Conservation (phyloP, 2,797 vertebrate species). For the Numenius phaeopus region DNA sequence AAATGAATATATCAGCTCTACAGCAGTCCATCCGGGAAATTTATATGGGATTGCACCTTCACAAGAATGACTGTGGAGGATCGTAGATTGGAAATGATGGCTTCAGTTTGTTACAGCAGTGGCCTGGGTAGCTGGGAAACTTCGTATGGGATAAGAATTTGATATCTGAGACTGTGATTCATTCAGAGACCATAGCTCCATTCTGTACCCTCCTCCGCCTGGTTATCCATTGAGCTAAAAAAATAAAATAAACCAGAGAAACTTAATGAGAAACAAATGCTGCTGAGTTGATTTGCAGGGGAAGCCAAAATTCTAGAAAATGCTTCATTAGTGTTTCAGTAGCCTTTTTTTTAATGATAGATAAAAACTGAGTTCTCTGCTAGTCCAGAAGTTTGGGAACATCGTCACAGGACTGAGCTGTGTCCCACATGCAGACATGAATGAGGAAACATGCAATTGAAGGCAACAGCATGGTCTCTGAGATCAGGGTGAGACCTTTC, state of each 20-base stretch:
- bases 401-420: background rate
- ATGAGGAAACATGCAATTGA: background rate
- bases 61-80: background rate
- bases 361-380: background rate
- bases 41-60: background rate
- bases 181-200: background rate
- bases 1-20: background rate
- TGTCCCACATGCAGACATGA: background rate
- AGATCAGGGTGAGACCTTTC: background rate
- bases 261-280: slow-evolving; percentile 44
- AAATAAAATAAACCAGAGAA: background rate
- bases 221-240: slow-evolving; percentile 1
- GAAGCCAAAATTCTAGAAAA: slow-evolving; percentile 13
- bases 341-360: background rate
- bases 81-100: background rate
- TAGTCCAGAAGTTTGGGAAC: background rate
- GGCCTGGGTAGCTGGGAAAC: background rate
- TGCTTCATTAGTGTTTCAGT: background rate
- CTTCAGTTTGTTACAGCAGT: background rate
- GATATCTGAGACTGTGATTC: slow-evolving; percentile 9
- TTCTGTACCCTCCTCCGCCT: background rate
- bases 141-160: background rate
- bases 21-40: background rate
- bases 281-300: background rate
- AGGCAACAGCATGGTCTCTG: background rate